Conservation (phyloP, 2,113 vertebrate genomes). For the Mormoops blainvillei region DNA sequence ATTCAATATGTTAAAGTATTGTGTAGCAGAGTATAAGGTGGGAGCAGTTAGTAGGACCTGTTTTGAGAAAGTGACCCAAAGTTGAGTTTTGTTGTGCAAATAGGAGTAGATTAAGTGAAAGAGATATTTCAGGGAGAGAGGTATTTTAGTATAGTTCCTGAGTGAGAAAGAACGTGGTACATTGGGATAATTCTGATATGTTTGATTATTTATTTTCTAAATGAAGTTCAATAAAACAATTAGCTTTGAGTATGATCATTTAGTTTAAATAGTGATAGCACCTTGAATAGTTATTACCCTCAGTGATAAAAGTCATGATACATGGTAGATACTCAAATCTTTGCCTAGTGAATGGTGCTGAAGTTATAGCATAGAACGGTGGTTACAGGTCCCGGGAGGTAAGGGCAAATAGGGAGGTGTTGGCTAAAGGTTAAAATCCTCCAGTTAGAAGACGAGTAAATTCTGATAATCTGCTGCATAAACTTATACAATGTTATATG, state of each 20-base stretch:
- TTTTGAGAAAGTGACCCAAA: neutral
- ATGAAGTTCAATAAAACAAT: neutral
- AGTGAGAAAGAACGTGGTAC: neutral
- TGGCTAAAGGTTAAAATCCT: neutral
- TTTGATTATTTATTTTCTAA: neutral
- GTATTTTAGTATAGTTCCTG: neutral
- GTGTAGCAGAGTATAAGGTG: neutral
- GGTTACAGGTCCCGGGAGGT: neutral
- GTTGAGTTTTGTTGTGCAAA: neutral
- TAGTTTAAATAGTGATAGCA: neutral
- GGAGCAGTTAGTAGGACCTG: neutral
- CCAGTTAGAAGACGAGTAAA: neutral
- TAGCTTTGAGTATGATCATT: neutral
- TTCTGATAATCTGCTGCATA: neutral
- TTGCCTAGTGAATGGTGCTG: neutral
- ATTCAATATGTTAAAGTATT: neutral
- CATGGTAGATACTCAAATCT: neutral
- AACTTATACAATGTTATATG: neutral
- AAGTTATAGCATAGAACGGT: neutral
- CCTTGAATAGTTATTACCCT: neutral
- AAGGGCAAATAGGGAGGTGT: neutral
- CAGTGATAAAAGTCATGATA: neutral
- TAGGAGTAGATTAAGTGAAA: neutral
- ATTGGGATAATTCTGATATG: neutral
- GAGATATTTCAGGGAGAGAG: neutral